These are phyloP conservation scores for Lepidocyrtinus sp. DNA, from an alignment of 2,888 invertebrate species.

Conservation along the genomic window DNA sequence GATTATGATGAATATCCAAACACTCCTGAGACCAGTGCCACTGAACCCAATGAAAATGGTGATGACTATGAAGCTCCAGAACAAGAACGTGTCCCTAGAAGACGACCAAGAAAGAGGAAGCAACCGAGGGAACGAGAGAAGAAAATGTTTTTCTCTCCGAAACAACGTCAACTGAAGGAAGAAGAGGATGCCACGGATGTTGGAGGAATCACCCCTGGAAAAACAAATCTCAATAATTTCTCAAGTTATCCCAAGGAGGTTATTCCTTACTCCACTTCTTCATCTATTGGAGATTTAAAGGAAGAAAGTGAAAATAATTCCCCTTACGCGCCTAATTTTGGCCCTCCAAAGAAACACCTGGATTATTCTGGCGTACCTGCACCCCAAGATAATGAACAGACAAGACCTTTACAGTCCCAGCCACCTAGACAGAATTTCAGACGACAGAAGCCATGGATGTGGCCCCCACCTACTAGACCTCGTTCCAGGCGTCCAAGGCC, in stretches of 20 bases:
- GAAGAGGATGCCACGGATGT: neutral
- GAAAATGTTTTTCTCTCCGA: constrained; percentile 49
- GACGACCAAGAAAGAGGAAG: constrained; percentile 17
- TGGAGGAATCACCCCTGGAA: neutral
- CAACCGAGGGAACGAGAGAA: constrained; percentile 16
- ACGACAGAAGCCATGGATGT: neutral
- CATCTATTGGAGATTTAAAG: neutral
- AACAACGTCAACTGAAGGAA: constrained; percentile 30
- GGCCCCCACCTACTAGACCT: neutral
- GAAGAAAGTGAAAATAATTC: constrained; percentile 5
- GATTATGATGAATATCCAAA: neutral
- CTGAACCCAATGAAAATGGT: neutral
- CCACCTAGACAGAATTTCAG: neutral
- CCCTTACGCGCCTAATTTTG: constrained; percentile 49
- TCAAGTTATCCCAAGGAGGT: constrained; percentile 28
- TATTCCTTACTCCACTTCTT: neutral
- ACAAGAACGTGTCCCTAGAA: neutral
- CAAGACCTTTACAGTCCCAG: neutral
- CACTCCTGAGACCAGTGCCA: constrained; percentile 1
- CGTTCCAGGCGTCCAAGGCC: constrained; percentile 27
- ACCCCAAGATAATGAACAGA: too few relatives aligned
- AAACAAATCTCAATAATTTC: neutral
- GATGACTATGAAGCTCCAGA: constrained; percentile 1
- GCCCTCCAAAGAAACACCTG: constrained; percentile 2
- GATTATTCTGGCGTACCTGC: neutral